Evolutionary conservation across 1,140 invertebrate species (phyloP).

Genomic region (Sinonovacula constricta): DNA sequence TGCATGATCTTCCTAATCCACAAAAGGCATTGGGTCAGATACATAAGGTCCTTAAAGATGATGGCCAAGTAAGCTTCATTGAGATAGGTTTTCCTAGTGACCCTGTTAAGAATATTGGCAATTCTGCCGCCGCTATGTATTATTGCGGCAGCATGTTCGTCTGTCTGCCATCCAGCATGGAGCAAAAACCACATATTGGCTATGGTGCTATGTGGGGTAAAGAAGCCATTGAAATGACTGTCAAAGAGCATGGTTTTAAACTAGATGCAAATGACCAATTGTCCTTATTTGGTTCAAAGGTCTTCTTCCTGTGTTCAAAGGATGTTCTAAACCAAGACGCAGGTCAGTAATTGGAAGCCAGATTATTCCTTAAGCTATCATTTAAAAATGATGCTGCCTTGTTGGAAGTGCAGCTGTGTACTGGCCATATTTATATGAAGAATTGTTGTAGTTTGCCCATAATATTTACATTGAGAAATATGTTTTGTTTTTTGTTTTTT

Average conservation of each 20-base stretch:
- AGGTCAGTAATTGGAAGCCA: too few species aligned
- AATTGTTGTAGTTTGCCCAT: neutral
- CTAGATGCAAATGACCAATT: neutral
- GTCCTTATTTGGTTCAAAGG: conserved; percentile 17
- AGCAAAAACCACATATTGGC: conserved; percentile 35
- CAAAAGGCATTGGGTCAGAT: conserved; percentile 46
- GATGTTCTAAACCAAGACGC: conserved; percentile 2
- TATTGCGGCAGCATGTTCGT: conserved; percentile 48
- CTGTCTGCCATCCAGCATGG: conserved; percentile 54
- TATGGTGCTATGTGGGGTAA: conserved; percentile 52
- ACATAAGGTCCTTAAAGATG: conserved; percentile 43
- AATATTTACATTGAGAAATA: neutral
- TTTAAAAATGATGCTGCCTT: neutral
- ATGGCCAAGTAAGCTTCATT: conserved; percentile 53
- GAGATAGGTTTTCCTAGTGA: conserved; percentile 52
- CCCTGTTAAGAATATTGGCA: conserved; percentile 53
- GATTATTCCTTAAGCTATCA: neutral
- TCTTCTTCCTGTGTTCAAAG: conserved; percentile 37
- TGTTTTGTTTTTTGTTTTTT: too few species aligned
- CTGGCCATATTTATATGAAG: neutral
- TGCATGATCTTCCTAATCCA: conserved; percentile 61
- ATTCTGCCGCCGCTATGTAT: conserved; percentile 65
- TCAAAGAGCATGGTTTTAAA: conserved; percentile 19
- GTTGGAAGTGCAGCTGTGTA: neutral
- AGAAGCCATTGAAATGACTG: conserved; percentile 36